Evolutionary conservation across 2,888 invertebrate species (phyloP).

Genomic region (Sipha maydis): DNA sequence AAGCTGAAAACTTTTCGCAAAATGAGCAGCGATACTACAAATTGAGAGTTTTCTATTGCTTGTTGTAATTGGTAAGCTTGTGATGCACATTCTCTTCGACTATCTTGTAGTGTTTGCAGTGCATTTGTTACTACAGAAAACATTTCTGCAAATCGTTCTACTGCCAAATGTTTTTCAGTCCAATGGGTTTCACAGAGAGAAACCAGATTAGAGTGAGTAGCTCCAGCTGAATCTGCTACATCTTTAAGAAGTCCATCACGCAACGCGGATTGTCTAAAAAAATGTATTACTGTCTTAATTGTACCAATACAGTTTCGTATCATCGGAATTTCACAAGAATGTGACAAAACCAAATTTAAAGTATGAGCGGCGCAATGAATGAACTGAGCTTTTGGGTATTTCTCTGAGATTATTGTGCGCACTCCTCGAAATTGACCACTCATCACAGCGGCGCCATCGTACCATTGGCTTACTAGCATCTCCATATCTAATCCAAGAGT

Average conservation of each 20-base stretch:
- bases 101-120: too few species aligned
- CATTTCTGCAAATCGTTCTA: too few species aligned
- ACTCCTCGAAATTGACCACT: too few species aligned
- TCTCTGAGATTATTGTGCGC: neutral
- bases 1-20: too few species aligned
- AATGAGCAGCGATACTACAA: too few species aligned
- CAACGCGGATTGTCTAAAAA: conserved; percentile 31
- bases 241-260: too few species aligned
- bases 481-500: neutral
- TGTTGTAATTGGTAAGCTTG: too few species aligned
- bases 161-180: too few species aligned
- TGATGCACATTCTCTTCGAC: too few species aligned
- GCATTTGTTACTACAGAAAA: too few species aligned
- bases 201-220: neutral
- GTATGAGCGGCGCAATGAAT: conserved; percentile 7
- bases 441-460: conserved; percentile 12
- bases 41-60: too few species aligned
- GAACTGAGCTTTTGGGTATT: conserved; percentile 4
- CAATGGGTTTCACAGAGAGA: conserved; percentile 16
- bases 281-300: neutral
- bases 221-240: neutral
- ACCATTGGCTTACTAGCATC: neutral
- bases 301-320: conserved; percentile 28
- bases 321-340: too few species aligned
- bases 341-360: conserved; percentile 28